Conservation (phyloP, 2,888 invertebrate species). For the Tinea pellionella region DNA sequence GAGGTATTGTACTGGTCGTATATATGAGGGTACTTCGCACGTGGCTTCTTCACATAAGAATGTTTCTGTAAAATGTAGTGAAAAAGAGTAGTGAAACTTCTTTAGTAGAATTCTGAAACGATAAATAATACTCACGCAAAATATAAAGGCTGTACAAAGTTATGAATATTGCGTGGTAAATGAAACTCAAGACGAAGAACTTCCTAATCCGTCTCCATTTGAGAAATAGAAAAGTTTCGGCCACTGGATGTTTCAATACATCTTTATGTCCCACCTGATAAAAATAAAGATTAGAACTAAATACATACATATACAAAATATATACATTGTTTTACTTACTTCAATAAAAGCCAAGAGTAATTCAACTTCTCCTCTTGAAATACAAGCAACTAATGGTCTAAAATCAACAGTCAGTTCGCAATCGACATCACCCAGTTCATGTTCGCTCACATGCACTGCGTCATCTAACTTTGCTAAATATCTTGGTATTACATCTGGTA, state of each 20-base stretch:
- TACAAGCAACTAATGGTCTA: constrained; percentile 70
- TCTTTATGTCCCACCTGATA: constrained; percentile 79
- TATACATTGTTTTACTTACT: constrained; percentile 27
- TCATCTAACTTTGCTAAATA: constrained; percentile 78
- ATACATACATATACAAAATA: background rate
- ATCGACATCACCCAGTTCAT: constrained; percentile 87
- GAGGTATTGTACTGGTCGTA: constrained; percentile 66
- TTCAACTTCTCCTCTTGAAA: constrained; percentile 76
- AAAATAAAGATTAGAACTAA: background rate
- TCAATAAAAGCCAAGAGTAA: constrained; percentile 78
- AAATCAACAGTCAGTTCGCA: constrained; percentile 78
- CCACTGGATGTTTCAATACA: constrained; percentile 84
- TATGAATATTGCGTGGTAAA: constrained; percentile 82
- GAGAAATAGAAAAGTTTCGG: constrained; percentile 84
- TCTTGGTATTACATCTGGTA: constrained; percentile 83
- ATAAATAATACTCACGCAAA: constrained; percentile 64
- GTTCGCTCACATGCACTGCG: constrained; percentile 82
- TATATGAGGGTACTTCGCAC: constrained; percentile 47
- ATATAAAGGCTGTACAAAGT: constrained; percentile 79
- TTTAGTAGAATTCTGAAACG: no score
- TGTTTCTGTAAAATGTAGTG: constrained; percentile 45
- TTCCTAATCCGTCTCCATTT: constrained; percentile 87
- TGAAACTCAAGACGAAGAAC: constrained; percentile 82
- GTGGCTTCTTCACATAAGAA: constrained; percentile 58
- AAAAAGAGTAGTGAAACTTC: no score